Conservation (phyloP, 1,140 invertebrate genomes). For the Drosophila sturtevanti region DNA sequence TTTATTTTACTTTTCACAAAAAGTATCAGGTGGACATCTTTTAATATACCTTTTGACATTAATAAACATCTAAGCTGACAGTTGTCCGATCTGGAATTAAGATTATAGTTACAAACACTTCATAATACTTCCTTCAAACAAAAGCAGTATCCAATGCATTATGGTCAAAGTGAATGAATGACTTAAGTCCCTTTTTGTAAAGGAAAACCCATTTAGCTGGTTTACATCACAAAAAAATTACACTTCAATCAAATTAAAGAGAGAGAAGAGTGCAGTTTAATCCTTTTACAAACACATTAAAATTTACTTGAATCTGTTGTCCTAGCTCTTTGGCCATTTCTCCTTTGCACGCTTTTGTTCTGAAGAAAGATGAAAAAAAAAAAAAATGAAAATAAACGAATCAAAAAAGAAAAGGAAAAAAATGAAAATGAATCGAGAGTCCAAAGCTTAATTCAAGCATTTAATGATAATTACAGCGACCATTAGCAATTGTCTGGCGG, state of each 20-base stretch:
- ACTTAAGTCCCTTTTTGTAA: background rate
- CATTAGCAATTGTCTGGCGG: slow-evolving; percentile 72
- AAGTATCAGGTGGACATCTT: too few species aligned
- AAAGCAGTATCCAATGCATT: background rate
- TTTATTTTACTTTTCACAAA: too few species aligned
- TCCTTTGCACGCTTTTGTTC: slow-evolving; percentile 18
- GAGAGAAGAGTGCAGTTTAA: slow-evolving; percentile 52
- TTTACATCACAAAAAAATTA: slow-evolving; percentile 1
- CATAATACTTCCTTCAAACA: background rate
- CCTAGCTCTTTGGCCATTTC: slow-evolving; percentile 30
- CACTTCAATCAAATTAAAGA: slow-evolving; percentile 35
- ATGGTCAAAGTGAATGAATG: background rate
- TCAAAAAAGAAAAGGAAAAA: slow-evolving; percentile 10
- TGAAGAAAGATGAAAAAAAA: background rate
- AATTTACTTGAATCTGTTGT: slow-evolving; percentile 50
- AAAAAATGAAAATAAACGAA: slow-evolving; percentile 16
- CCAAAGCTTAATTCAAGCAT: slow-evolving; percentile 50
- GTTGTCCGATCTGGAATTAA: too few species aligned
- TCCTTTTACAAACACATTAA: slow-evolving; percentile 58
- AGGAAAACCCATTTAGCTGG: background rate
- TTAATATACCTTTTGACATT: too few species aligned
- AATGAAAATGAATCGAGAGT: slow-evolving; percentile 32
- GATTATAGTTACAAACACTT: background rate
- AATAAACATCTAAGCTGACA: too few species aligned
- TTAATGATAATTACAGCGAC: slow-evolving; percentile 74